Percentiles rank a stretch among this genome's conserved stretches.
Conservation (phyloP, 2,888 invertebrate genomes). For the Hoplodrina blanda region DNA sequence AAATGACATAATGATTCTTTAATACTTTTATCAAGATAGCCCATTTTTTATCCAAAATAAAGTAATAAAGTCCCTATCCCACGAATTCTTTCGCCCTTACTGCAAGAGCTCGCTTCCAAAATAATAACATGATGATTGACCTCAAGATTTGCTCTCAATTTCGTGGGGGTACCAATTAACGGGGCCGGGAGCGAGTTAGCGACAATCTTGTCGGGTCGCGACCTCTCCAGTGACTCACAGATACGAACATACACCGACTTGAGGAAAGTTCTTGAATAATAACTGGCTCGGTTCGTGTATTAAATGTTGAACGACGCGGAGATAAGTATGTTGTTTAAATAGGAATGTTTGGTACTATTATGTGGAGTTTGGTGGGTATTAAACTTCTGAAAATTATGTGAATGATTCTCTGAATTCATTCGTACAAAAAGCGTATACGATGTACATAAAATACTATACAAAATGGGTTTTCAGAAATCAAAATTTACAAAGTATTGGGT, state of each 20-base stretch:
- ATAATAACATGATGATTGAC: slow-evolving; percentile 47
- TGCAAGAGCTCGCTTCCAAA: slow-evolving; percentile 9
- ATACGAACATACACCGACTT: slow-evolving; percentile 14
- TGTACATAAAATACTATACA: no score
- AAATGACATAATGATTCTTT: no score
- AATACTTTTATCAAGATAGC: no score
- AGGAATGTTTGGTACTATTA: background rate
- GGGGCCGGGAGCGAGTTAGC: slow-evolving; percentile 39
- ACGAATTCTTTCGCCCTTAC: background rate
- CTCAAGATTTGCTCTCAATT: slow-evolving; percentile 49
- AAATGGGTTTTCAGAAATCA: no score
- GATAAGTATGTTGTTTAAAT: slow-evolving; percentile 41
- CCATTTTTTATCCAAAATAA: background rate
- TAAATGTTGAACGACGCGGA: slow-evolving; percentile 14
- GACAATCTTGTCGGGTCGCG: slow-evolving; percentile 55
- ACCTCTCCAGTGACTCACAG: slow-evolving; percentile 53
- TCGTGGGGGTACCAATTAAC: slow-evolving; percentile 56
- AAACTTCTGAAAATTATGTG: background rate
- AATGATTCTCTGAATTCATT: background rate
- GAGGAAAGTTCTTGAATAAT: slow-evolving; percentile 46
- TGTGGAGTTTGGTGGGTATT: background rate
- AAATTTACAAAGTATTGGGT: no score
- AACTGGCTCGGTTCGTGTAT: slow-evolving; percentile 25
- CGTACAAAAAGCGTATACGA: background rate
- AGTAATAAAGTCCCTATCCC: background rate